These are phyloP conservation scores for Otus sunia DNA, from an alignment of 2,113 vertebrate species.

Conservation along the genomic window DNA sequence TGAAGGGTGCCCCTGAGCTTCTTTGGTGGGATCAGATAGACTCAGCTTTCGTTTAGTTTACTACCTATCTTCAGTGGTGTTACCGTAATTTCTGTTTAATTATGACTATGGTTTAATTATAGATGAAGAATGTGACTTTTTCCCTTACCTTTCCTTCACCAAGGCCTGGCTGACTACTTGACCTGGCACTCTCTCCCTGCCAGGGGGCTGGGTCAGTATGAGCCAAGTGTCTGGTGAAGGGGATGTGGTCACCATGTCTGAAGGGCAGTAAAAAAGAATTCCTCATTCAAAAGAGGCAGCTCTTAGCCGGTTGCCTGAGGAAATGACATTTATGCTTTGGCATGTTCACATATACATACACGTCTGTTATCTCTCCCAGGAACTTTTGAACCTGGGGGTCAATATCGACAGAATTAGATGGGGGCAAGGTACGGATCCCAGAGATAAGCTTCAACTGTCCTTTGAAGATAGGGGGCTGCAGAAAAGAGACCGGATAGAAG, in stretches of 20 bases:
- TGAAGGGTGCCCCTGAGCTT: not conserved
- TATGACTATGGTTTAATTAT: not conserved
- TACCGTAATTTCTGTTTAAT: not conserved
- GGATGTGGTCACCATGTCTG: not conserved
- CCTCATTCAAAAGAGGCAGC: not conserved
- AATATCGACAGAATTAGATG: not conserved
- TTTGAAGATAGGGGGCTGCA: not conserved
- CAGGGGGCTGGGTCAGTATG: not conserved
- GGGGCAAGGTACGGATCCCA: not conserved
- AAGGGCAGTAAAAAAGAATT: not conserved
- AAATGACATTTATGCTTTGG: not conserved
- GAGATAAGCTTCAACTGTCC: not conserved
- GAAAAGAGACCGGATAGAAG: not conserved
- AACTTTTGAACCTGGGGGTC: not conserved
- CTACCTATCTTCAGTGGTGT: not conserved
- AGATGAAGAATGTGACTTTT: not conserved
- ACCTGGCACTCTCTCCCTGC: not conserved
- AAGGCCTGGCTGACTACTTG: not conserved
- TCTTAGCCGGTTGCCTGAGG: not conserved
- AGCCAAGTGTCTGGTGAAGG: accelerated
- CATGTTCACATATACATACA: not conserved
- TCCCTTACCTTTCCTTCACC: not conserved
- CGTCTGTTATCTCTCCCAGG: not conserved
- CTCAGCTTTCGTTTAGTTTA: not conserved
- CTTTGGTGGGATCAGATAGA: not conserved